These are phyloP conservation scores for Margaritifera margaritifera DNA, from an alignment of 2,888 invertebrate species.

Conservation along the genomic window DNA sequence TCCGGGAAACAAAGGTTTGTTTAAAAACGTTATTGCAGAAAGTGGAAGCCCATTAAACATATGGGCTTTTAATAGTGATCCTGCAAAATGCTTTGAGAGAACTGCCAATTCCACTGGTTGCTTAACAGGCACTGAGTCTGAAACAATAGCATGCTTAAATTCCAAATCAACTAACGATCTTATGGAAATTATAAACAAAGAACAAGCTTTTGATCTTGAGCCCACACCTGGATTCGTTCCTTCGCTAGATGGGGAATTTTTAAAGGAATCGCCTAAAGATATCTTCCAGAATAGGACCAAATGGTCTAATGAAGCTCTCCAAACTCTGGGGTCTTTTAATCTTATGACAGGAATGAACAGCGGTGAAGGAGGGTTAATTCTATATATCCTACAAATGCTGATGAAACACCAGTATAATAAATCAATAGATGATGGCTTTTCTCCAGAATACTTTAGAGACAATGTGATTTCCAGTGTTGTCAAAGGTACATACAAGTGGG, in stretches of 20 bases:
- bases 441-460: slow-evolving; percentile 19
- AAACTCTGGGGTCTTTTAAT: slow-evolving; percentile 17
- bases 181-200: slow-evolving; percentile 28
- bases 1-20: slow-evolving; percentile 77
- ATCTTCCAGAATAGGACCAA: slow-evolving; percentile 1
- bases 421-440: slow-evolving; percentile 12
- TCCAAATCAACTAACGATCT: slow-evolving; percentile 15
- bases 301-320: slow-evolving; percentile 13
- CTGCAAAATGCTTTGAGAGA: slow-evolving; percentile 83
- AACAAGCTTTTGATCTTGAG: slow-evolving; percentile 41
- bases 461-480: slow-evolving; percentile 25
- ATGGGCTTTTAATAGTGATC: slow-evolving; percentile 90
- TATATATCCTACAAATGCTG: slow-evolving; percentile 20
- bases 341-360: slow-evolving; percentile 34
- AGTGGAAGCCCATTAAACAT: slow-evolving; percentile 93
- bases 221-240: slow-evolving; percentile 77
- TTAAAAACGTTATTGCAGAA: slow-evolving; percentile 88
- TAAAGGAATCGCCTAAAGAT: slow-evolving; percentile 79
- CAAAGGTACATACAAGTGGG: slow-evolving; percentile 17
- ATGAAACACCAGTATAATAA: slow-evolving; percentile 11
- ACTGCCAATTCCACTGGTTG: slow-evolving; percentile 89
- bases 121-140: slow-evolving; percentile 77
- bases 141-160: slow-evolving; percentile 84
- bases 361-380: slow-evolving; percentile 44
- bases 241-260: slow-evolving; percentile 91